Evolutionary conservation across 1,140 invertebrate genomes (phyloP).

Genomic region (Drosophila quadrilineata): DNA sequence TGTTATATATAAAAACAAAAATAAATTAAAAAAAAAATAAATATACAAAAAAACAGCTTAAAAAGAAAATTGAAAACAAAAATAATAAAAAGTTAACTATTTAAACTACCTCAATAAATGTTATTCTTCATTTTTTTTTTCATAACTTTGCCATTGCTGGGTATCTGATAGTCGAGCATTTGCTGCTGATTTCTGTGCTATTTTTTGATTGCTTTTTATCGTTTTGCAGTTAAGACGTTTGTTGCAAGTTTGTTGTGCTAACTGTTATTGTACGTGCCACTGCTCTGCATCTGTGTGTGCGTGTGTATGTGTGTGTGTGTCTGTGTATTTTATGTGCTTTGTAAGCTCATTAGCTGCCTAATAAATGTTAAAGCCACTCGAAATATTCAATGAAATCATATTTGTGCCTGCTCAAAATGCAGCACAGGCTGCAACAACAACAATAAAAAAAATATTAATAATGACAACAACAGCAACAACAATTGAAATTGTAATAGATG

Average conservation of each 20-base stretch:
- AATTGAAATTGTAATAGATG: background rate
- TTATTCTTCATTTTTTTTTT: too few relatives aligned
- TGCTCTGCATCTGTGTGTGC: background rate
- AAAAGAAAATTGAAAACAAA: too few relatives aligned
- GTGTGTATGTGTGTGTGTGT: background rate
- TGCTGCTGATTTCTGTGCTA: background rate
- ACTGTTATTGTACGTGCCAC: background rate
- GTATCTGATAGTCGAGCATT: too few relatives aligned
- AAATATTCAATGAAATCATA: conserved; percentile 13
- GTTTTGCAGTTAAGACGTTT: background rate
- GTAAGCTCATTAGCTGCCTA: conserved; percentile 37
- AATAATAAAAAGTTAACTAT: too few relatives aligned
- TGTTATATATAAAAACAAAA: background rate
- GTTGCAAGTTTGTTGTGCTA: background rate
- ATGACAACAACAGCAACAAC: background rate
- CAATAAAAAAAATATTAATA: background rate
- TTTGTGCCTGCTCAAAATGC: conserved; percentile 25
- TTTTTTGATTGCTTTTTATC: background rate
- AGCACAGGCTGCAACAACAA: conserved; percentile 8
- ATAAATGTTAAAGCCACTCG: conserved; percentile 16
- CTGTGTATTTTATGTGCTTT: background rate
- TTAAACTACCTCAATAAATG: too few relatives aligned
- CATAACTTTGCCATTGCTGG: too few relatives aligned
- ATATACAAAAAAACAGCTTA: too few relatives aligned
- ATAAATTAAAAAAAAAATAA: too few relatives aligned